Evolutionary conservation across 1,140 invertebrate genomes (phyloP), one percentile per base, ranked within the genome.

Genomic region (Saccostrea cuccullata): DNA sequence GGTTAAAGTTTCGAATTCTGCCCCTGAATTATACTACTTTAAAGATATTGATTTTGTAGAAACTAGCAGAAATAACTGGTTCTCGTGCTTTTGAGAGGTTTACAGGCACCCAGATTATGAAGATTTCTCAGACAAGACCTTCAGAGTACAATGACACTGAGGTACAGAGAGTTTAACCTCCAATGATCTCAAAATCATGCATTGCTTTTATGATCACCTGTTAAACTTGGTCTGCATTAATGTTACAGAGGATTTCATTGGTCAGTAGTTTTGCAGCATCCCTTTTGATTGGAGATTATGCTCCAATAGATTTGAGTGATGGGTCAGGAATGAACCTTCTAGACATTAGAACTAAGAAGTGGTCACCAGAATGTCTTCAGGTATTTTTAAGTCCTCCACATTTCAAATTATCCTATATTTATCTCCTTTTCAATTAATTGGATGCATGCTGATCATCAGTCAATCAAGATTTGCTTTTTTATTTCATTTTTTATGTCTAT

Each of bases 311-410:
- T 94, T 96, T 96, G 89, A 97, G 98, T 0, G 98, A 99, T 95
- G 98, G 97, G 0, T 99, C 98, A 5, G 99, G 98, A 55, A 99
- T 99, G 98, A 99, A 99, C 95, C 95, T 99, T 20, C 95, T 99
- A 87, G 97, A 99, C 94, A 98, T 99, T 64, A 96, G 95, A 56
- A 96, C 94, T 0, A 97, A 97, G 95, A 95, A 95, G 67, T 99
- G 98, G 98, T 96, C 96, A 88, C 94, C 96, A 55, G 93, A 96
- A 30, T 97, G 98, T 92, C 94, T 99, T 8, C 96, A 98, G 95
- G 97, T 96, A n/a, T n/a, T n/a, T n/a, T n/a, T n/a, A n/a, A n/a
- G n/a, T n/a, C n/a, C n/a, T n/a, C n/a, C n/a, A n/a, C n/a, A n/a
- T n/a, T n/a, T n/a, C n/a, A n/a, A n/a, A n/a, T n/a, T n/a, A n/a